Conservation (phyloP, 1,140 invertebrate genomes). For the Manduca sexta region DNA sequence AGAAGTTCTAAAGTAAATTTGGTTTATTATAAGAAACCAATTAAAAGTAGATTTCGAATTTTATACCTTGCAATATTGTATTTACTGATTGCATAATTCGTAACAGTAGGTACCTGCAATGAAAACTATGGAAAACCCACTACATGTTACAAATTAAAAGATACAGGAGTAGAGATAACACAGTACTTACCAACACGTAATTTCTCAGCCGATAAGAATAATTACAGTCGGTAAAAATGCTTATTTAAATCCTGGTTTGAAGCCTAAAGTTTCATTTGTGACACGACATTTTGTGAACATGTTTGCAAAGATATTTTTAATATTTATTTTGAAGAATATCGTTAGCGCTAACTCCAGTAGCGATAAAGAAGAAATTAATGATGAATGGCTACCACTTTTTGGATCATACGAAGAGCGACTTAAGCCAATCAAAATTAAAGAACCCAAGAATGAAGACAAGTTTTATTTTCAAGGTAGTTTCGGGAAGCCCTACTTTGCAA, state of each 20-base stretch:
- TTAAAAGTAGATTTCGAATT: too few relatives aligned
- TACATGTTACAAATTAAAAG: conserved; percentile 1
- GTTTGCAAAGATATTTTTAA: background rate
- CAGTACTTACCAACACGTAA: background rate
- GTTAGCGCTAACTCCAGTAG: background rate
- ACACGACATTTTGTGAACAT: background rate
- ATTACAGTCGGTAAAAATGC: background rate
- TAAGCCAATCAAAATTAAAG: conserved; percentile 15
- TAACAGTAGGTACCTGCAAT: too few relatives aligned
- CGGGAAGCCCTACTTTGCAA: conserved; percentile 8
- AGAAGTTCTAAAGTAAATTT: too few relatives aligned
- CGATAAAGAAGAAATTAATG: background rate
- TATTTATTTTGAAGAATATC: background rate
- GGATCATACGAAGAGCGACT: conserved; percentile 7
- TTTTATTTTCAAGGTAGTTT: conserved; percentile 3
- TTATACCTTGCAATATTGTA: too few relatives aligned
- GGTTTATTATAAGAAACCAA: too few relatives aligned
- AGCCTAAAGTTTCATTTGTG: background rate
- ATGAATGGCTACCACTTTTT: conserved; percentile 1
- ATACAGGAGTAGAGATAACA: background rate
- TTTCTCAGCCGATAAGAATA: background rate
- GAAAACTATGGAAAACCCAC: too few relatives aligned
- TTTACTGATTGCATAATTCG: too few relatives aligned
- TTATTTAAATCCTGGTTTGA: background rate
- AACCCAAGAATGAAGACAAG: conserved; percentile 15